Evolutionary conservation across 1,140 invertebrate genomes (phyloP).

Genomic region (Calliphora vicina): DNA sequence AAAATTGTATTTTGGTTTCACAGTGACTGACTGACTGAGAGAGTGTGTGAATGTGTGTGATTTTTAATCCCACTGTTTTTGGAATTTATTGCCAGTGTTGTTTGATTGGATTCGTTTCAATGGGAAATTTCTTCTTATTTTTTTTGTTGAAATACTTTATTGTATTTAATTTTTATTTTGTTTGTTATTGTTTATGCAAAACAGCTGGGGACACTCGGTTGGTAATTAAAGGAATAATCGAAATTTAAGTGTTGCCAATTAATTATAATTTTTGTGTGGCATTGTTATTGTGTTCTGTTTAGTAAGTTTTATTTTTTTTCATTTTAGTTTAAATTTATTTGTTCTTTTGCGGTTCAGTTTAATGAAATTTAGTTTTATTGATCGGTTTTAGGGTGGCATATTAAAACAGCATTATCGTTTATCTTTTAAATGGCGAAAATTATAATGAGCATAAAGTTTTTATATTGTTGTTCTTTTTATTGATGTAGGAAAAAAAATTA

Average conservation of each 20-base stretch:
- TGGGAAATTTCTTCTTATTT: neutral
- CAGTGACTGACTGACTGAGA: neutral
- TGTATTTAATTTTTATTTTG: neutral
- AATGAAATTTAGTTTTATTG: no score
- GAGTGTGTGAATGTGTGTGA: neutral
- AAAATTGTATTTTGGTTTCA: neutral
- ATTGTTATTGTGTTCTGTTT: neutral
- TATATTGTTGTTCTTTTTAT: no score
- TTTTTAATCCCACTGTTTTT: constrained; percentile 25
- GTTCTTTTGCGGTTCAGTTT: no score
- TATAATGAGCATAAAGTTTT: no score
- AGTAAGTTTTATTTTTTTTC: no score
- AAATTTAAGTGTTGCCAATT: constrained; percentile 34
- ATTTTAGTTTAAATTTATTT: no score
- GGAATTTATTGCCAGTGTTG: constrained; percentile 28
- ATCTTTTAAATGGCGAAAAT: no score
- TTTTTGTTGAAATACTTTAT: no score
- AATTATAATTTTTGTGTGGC: constrained; percentile 22
- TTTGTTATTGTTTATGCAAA: constrained; percentile 33
- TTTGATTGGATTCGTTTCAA: constrained; percentile 30
- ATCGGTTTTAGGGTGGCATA: no score
- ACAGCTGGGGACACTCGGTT: constrained; percentile 35
- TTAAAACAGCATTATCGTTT: no score
- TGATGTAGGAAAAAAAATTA: no score
- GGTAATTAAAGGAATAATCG: constrained; percentile 37